Base-by-base conservation (phyloP, 2,797 vertebrate genomes). In the Spinus pinus region DNA sequence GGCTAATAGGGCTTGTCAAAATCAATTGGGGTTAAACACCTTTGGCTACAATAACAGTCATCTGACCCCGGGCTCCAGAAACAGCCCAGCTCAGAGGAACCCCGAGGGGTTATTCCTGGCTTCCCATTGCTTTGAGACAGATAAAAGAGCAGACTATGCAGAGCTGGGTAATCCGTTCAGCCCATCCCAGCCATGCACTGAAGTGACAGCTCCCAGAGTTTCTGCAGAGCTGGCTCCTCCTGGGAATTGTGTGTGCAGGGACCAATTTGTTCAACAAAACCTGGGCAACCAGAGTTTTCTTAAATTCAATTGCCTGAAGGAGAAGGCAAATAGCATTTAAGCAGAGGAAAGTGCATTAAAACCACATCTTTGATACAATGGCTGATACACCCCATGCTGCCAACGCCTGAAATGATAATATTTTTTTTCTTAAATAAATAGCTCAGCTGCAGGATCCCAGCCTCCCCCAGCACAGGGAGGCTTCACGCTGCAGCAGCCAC, bases 391-490 rank as follows among this genome's bases (percentile, higher is more conserved):
- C 67, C 90, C 79, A 94, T 0, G 50, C 96, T 90, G 87, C 94
- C 94, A 90, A 89, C 23, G 95, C 67, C 94, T 93, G 96, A 97
- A 96, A 97, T 96, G 88, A 97, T 96, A 96, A 97, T 97, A 96
- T 97, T 97, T 96, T 96, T 95, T 95, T 97, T 97, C 96, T 95
- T 97, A 96, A 96, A 96, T 93, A 97, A 97, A 97, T 97, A 97
- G 56, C 53, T 86, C 92, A 66, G 73, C 82, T 54, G 83, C 71
- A 82, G 86, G 72, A 95, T 88, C 86, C 64, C 88, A 90, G 58
- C 77, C 61, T 93, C 62, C 80, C 27, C 74, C 58, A 0, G 67
- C 67, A 88, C 33, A 71, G 82, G 21, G 77, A 86, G 50, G 82
- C 41, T 87, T 84, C 58, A 33, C 0, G 0, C 60, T 84, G 82